Evolutionary conservation across 2,113 vertebrate genomes (phyloP).

Genomic region (Hemichromis elongatus): DNA sequence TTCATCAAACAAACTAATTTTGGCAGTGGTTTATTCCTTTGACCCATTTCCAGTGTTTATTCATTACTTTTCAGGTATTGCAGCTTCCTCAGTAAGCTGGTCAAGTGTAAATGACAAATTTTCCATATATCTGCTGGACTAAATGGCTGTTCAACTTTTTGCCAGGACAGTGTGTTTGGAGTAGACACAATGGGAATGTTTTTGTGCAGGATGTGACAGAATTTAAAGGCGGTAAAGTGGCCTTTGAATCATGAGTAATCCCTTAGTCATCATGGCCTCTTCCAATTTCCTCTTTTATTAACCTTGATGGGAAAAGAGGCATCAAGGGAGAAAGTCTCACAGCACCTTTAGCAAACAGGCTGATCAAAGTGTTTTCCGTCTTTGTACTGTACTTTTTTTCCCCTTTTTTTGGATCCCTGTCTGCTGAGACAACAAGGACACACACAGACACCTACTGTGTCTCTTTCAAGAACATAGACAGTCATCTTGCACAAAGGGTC

Average conservation of each 20-base stretch:
- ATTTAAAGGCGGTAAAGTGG: slow-evolving; percentile 7
- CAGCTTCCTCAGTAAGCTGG: neutral
- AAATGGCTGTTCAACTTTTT: neutral
- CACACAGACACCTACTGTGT: slow-evolving; percentile 45
- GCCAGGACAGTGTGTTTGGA: slow-evolving; percentile 9
- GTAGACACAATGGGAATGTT: neutral
- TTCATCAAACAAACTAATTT: neutral
- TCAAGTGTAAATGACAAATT: neutral
- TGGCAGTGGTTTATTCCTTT: neutral
- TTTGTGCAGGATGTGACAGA: slow-evolving; percentile 5
- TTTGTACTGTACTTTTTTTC: slow-evolving; percentile 34
- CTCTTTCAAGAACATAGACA: slow-evolving; percentile 24
- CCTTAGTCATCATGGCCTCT: slow-evolving; percentile 29
- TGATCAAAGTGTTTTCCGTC: slow-evolving; percentile 45
- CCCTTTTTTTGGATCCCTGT: slow-evolving; percentile 1
- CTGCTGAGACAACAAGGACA: slow-evolving; percentile 43
- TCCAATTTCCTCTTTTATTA: slow-evolving; percentile 52
- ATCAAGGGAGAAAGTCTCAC: slow-evolving; percentile 40
- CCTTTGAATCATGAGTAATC: slow-evolving; percentile 44
- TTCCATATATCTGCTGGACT: neutral
- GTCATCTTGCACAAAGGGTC: slow-evolving; percentile 34
- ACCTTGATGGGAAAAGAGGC: slow-evolving; percentile 35
- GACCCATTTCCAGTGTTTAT: neutral
- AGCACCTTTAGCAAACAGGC: slow-evolving; percentile 33
- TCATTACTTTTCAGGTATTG: neutral